A percentile compares a stretch with the other conserved stretches of the same genome.
Evolutionary conservation across 2,113 vertebrate species (phyloP).

Genomic region (Turnix velox): DNA sequence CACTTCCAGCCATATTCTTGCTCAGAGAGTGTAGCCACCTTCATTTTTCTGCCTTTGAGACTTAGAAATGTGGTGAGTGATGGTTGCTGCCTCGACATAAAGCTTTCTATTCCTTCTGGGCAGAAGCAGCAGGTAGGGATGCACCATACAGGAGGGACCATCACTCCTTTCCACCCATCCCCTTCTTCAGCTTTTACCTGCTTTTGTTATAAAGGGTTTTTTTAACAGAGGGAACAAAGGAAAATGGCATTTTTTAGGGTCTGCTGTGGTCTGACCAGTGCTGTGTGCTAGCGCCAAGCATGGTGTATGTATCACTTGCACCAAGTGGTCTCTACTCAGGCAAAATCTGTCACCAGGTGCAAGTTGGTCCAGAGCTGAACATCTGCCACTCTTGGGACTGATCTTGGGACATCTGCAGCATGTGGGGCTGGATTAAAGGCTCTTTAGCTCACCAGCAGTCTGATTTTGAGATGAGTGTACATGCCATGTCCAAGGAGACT

Average conservation of each 20-base stretch:
- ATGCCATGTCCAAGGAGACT: not conserved
- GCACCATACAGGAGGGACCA: not conserved
- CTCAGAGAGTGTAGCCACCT: accelerated
- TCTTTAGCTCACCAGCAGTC: not conserved
- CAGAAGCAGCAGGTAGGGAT: not conserved
- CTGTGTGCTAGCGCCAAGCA: not conserved
- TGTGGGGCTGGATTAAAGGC: not conserved
- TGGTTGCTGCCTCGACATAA: not conserved
- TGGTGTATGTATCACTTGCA: not conserved
- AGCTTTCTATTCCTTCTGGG: not conserved
- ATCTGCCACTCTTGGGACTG: accelerated
- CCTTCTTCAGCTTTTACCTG: not conserved
- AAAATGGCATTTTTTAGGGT: not conserved
- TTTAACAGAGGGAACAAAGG: not conserved
- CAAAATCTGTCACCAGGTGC: accelerated
- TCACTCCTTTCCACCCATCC: not conserved
- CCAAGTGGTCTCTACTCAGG: not conserved
- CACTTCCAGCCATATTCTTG: not conserved
- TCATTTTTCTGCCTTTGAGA: not conserved
- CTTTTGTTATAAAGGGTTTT: not conserved
- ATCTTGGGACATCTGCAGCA: not conserved
- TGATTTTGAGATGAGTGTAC: not conserved
- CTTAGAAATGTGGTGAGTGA: not conserved
- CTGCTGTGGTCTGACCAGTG: not conserved
- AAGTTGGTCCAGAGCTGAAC: accelerated